Base-by-base conservation (phyloP, 2,888 invertebrate species). In the Gerris lacustris region DNA sequence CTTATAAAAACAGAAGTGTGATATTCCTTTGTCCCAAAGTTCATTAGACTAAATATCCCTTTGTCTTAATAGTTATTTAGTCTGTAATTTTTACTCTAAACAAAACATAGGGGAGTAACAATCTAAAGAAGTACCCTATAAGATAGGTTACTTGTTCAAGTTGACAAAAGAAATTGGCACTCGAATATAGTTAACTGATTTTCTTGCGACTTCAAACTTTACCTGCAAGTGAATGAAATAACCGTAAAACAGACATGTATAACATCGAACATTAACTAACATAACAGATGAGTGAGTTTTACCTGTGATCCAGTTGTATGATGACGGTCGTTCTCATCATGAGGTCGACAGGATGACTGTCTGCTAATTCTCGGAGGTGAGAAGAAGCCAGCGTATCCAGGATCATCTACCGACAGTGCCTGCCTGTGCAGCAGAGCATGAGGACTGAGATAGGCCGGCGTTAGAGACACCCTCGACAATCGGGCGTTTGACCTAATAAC, bases 371-470 rank as follows among this genome's bases (percentile, higher is more conserved):
- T 76, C 0, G 78, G 77, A 5, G 77, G 76, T 1, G 77, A 77
- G 68, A 76, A 76, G 68, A 76, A 75, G 43, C 75, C 74, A 66
- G 74, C 75, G 72, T 78, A 78, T 44, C 78, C 78, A 6, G 78
- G 78, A 80, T 91, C 91, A 79, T 92, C 92, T 72, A 92, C 90
- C 71, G 91, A 91, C 73, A 92, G 82, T 43, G 92, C 91, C 81
- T 92, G 91, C 79, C 92, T 70, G 70, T 89, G 88, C 68, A 91
- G 83, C 47, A 86, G 80, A 43, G 84, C 83, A 69, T 78, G 73
- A 0, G 88, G 87, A 78, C 87, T 87, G 44, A 88, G 80, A n/a
- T 18, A 31, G 9, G 64, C 17, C 9, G 64, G 64, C 17, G 17
- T n/a, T 18, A 64, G 18, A 9, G 64, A 64, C 18, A 31, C 31